phyloP scores from a whole-genome alignment of 2,797 vertebrate species.

The Gobionotothen gibberifrons region DNA sequence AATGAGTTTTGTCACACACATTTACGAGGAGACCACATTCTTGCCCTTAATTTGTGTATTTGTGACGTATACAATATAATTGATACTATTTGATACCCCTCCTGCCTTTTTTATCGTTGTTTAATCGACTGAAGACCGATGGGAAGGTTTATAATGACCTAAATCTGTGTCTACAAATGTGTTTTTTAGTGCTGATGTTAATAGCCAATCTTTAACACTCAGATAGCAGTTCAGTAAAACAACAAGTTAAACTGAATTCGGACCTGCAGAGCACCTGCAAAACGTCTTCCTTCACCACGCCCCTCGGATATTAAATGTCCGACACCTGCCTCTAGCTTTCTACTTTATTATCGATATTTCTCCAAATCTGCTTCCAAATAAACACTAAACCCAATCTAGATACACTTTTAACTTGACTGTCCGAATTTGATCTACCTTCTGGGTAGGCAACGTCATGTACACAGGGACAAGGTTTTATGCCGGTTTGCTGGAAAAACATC shows the following conservation, averaged over 20 bases:
- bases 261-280: constrained; percentile 54
- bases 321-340: constrained; percentile 48
- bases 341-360: constrained; percentile 29
- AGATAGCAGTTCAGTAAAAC: neutral
- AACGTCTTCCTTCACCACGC: constrained; percentile 63
- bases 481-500: neutral
- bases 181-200: neutral
- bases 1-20: neutral
- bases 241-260: neutral
- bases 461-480: neutral
- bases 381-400: neutral
- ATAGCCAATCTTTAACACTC: neutral
- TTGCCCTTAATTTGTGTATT: neutral
- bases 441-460: constrained; percentile 11
- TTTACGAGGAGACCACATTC: neutral
- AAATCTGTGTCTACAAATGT: neutral
- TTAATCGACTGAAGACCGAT: neutral
- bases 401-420: constrained; percentile 7
- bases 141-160: neutral
- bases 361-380: neutral
- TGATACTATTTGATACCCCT: neutral
- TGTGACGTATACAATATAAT: neutral
- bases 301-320: constrained; percentile 61
- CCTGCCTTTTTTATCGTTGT: neutral
- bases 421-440: neutral